These are phyloP conservation scores for Drosophila repletoides DNA, from an alignment of 1,140 invertebrate genomes.

Conservation along the genomic window DNA sequence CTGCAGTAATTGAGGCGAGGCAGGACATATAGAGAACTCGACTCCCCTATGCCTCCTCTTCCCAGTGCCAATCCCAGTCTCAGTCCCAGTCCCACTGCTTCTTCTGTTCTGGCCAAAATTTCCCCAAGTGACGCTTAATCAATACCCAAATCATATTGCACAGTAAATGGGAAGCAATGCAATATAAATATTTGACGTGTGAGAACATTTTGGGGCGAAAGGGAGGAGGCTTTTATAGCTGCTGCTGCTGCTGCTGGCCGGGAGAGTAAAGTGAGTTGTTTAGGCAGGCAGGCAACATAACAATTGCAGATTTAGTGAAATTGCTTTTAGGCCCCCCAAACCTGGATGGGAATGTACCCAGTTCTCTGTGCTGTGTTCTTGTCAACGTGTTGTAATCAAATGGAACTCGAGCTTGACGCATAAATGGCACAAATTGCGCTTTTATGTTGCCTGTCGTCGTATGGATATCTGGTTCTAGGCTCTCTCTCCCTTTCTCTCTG, in stretches of 20 bases:
- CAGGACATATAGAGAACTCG: conserved; percentile 22
- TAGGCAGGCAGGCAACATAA: conserved; percentile 78
- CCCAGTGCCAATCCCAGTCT: no score
- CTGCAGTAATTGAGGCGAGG: conserved; percentile 65
- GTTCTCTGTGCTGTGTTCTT: conserved; percentile 25
- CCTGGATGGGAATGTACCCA: not conserved
- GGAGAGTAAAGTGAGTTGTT: conserved; percentile 74
- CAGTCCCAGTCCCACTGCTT: no score
- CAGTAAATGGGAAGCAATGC: conserved; percentile 32
- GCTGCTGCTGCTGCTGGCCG: not conserved
- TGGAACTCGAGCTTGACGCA: conserved; percentile 75
- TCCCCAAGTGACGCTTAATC: conserved; percentile 64
- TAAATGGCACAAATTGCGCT: conserved; percentile 77
- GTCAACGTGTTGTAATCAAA: conserved; percentile 78
- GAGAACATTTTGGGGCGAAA: conserved; percentile 73
- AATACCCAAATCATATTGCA: conserved; percentile 67
- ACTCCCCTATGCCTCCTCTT: no score
- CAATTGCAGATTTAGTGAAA: conserved; percentile 80
- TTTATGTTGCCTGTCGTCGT: conserved; percentile 78
- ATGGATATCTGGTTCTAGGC: conserved; percentile 38
- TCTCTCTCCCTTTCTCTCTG: not conserved
- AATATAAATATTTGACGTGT: conserved; percentile 79
- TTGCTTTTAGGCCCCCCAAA: conserved; percentile 70
- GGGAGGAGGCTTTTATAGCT: conserved; percentile 58
- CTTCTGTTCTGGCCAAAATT: no score